Base-by-base conservation (phyloP, 2,888 invertebrate genomes). In the Dusona sp. region DNA sequence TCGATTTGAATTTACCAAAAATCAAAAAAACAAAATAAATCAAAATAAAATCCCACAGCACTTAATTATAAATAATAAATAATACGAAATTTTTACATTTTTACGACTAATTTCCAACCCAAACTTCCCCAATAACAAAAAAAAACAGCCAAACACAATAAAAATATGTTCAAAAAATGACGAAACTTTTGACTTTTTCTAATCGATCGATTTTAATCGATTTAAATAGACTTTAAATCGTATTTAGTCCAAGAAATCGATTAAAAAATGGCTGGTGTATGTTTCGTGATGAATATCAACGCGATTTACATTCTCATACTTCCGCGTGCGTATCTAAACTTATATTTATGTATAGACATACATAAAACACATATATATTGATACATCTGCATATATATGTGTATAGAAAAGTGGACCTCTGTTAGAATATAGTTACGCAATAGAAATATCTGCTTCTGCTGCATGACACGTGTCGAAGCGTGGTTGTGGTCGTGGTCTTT, bases 391-490 rank as follows among this genome's bases (percentile, higher is more conserved):
- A 36, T 7, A 13, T 51, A 11, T 57, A 29, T 29, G 57, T n/a
- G 42, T 3, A 7, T 11, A 72, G 13, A 36, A 2, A 38, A 65
- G 85, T 54, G 54, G 74, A 83, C 82, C 85, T 82, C 79, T 74
- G 45, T 45, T 61, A 61, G 79, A 79, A 64, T 65, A 82, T 78
- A 22, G 82, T 85, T 85, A 83, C 85, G 85, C 85, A 85, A 85
- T 77, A 19, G 45, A 70, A 61, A 73, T 70, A 68, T 78, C 61
- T 67, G 78, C 78, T 74, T 70, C 61, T 22, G 77, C 80, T 77
- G 64, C 54, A 64, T 45, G 85, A 85, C 85, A 82, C 82, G 82
- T 85, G 85, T 85, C 74, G 57, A 38, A 80, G 68, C 75, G 80
- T 54, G 48, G 42, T 65, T 61, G 64, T 70, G 48, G 42, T 65